Percentiles rank a stretch among this genome's conserved stretches.
phyloP scores from a whole-genome alignment of 2,113 vertebrate species.

The Natator depressus region DNA sequence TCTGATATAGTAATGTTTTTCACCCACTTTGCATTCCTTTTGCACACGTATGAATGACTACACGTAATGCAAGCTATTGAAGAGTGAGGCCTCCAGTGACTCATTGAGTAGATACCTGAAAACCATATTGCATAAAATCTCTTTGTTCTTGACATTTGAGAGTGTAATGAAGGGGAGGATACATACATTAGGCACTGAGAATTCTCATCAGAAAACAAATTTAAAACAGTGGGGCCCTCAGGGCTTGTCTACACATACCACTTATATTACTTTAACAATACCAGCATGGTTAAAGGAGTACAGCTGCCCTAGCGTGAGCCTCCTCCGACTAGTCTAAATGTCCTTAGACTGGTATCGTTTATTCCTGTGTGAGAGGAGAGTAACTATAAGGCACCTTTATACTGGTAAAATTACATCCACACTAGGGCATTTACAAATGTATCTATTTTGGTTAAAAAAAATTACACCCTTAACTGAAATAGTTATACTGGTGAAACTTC shows the following conservation, averaged over 20 bases:
- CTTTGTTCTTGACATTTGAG: neutral
- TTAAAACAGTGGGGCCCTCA: neutral
- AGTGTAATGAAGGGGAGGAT: neutral
- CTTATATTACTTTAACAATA: neutral
- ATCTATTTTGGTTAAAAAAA: neutral
- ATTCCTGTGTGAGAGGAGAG: neutral
- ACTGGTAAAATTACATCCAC: neutral
- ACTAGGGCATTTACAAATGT: neutral
- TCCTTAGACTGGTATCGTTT: neutral
- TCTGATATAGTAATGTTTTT: neutral
- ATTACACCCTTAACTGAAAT: neutral
- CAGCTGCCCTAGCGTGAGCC: neutral
- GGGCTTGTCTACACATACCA: neutral
- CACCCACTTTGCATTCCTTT: neutral
- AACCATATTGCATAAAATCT: neutral
- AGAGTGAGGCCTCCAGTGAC: neutral
- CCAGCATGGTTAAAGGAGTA: neutral
- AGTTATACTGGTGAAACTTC: neutral
- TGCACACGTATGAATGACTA: neutral
- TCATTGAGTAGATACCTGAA: neutral
- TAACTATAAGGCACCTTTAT: neutral
- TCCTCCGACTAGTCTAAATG: neutral
- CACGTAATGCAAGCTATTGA: neutral
- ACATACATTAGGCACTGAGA: neutral
- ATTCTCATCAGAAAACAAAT: constrained; percentile 23